Evolutionary conservation across 2,113 vertebrate genomes (phyloP).

Genomic region (Rattus norvegicus): DNA sequence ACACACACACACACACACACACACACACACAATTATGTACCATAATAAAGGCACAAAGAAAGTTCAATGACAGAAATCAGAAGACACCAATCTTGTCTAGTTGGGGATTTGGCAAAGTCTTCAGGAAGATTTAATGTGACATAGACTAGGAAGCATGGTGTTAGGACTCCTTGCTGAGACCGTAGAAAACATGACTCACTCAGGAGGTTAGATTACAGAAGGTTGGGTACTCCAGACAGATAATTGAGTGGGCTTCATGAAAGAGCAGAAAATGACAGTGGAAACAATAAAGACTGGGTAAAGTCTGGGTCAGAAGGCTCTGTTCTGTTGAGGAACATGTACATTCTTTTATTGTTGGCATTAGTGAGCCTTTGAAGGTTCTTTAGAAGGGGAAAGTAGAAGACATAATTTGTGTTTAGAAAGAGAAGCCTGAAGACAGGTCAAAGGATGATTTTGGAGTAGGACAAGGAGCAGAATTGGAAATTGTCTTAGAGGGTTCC

Average conservation of each 20-base stretch:
- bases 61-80: not conserved
- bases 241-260: not conserved
- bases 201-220: not conserved
- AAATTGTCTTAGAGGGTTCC: not conserved
- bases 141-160: not conserved
- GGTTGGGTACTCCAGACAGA: not conserved
- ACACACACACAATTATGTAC: too few species aligned
- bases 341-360: not conserved
- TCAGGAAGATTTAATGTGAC: not conserved
- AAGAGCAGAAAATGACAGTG: not conserved
- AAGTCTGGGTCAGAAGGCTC: not conserved
- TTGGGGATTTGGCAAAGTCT: not conserved
- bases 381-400: not conserved
- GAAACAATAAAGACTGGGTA: not conserved
- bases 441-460: slow-evolving; percentile 2
- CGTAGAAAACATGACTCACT: not conserved
- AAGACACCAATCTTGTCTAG: not conserved
- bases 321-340: not conserved
- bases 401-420: not conserved
- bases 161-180: not conserved
- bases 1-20: too few species aligned
- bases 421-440: slow-evolving; percentile 1
- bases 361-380: not conserved
- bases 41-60: not conserved
- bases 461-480: not conserved